Base-by-base conservation (phyloP, 2,797 vertebrate species). In the Eulemur mongoz region DNA sequence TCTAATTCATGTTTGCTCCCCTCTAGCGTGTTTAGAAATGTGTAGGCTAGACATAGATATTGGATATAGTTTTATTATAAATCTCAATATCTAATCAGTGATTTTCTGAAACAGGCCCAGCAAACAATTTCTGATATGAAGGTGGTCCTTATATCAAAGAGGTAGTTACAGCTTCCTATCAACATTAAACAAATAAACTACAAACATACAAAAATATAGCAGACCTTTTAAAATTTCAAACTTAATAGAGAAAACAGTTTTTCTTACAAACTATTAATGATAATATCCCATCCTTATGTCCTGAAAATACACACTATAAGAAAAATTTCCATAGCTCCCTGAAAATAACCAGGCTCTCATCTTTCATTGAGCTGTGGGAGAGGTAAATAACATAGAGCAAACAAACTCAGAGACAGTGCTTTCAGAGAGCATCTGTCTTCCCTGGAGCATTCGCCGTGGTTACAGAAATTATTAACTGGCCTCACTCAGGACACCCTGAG, bases 211-310 rank as follows among this genome's bases (percentile, higher is more conserved):
- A 67, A 93, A 79, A 43, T 54, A 50, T 2, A 43, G 38, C 8
- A 30, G 30, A 52, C 13, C 11, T 59, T 63, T 93, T 40, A n/a
- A 88, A 94, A 52, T 20, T 65, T 2, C n/a, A 25, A 81, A 7
- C 70, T 79, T 73, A 30, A 20, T 78, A 73, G 72, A 65, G 27
- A 91, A 59, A 35, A 12, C 6, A 52, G 25, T 79, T 82, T 91
- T 91, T 30, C 13, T 52, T 91, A 81, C 2, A 78, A 70, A 95
- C 54, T 70, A 17, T 91, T 76, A 76, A 65, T 72, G 27, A 10
- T 25, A 38, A 70, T 91, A 88, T 13, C 14, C 17, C 83, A 7
- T 95, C n/a, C 3, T 50, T 88, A 72, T 48, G 25, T 45, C 22
- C 25, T 89, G 75, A 67, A 72, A 92, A 18, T 76, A 35, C 25